A percentile compares a stretch with the other conserved stretches of the same genome.
Conservation (phyloP, 2,797 vertebrate genomes). For the Acanthornis magna region DNA sequence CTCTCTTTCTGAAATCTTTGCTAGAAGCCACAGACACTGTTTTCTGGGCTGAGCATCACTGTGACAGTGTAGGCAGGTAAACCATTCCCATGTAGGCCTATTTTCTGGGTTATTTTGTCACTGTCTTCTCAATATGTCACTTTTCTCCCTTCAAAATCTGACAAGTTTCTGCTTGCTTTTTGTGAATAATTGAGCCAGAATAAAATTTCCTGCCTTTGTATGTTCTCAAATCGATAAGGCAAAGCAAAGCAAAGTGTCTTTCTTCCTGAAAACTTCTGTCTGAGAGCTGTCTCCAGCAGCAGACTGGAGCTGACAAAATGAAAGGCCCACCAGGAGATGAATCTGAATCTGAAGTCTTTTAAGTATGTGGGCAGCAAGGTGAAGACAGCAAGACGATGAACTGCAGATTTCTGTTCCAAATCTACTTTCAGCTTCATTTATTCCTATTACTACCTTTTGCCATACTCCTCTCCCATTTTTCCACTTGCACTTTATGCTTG, state of each 20-base stretch:
- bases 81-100: neutral
- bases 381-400: neutral
- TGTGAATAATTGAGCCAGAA: slow-evolving; percentile 43
- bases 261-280: slow-evolving; percentile 38
- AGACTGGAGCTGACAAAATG: slow-evolving; percentile 44
- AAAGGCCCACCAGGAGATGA: slow-evolving; percentile 50
- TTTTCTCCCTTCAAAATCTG: slow-evolving; percentile 28
- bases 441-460: neutral
- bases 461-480: neutral
- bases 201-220: slow-evolving; percentile 28
- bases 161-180: slow-evolving; percentile 38
- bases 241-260: slow-evolving; percentile 55
- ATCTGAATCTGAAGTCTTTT: slow-evolving; percentile 12
- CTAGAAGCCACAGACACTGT: neutral
- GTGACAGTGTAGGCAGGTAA: slow-evolving; percentile 31
- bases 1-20: neutral
- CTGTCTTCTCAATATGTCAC: slow-evolving; percentile 44
- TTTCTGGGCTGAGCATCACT: neutral
- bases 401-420: neutral
- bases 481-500: neutral
- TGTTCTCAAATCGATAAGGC: slow-evolving; percentile 32
- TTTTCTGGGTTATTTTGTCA: slow-evolving; percentile 46
- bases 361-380: slow-evolving; percentile 44
- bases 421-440: neutral
- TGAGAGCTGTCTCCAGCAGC: slow-evolving; percentile 20